Conservation (phyloP, 1,140 invertebrate species). For the Dinothrombium tinctorium region DNA sequence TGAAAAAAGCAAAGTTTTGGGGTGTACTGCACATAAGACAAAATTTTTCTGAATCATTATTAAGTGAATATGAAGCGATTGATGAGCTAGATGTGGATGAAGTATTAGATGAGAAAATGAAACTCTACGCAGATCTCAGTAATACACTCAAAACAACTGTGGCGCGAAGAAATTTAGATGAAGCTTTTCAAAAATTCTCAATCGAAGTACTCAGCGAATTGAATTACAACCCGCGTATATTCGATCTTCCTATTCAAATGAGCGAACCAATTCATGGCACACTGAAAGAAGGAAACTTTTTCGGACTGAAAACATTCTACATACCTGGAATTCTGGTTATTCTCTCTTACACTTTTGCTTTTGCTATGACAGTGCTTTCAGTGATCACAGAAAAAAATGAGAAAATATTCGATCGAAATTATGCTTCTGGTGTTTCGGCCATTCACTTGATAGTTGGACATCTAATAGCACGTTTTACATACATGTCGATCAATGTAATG, state of each 20-base stretch:
- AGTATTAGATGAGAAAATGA: too few relatives aligned
- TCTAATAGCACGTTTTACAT: slow-evolving; percentile 24
- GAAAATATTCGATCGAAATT: slow-evolving; percentile 56
- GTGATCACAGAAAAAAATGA: too few relatives aligned
- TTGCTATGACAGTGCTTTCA: background rate
- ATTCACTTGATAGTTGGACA: slow-evolving; percentile 71
- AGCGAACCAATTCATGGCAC: background rate
- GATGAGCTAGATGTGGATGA: too few relatives aligned
- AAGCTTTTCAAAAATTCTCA: background rate
- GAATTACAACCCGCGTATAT: background rate
- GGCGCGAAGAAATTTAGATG: background rate
- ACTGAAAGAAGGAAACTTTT: background rate
- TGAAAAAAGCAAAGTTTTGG: too few relatives aligned
- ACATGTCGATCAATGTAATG: background rate
- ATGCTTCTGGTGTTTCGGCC: slow-evolving; percentile 64
- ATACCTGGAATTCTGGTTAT: slow-evolving; percentile 2
- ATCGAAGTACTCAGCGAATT: background rate
- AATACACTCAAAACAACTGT: background rate
- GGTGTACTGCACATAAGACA: too few relatives aligned
- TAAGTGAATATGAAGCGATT: too few relatives aligned
- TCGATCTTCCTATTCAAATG: background rate
- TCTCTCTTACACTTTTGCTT: background rate
- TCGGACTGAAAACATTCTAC: background rate
- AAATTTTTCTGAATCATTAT: too few relatives aligned
- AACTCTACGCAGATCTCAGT: too few relatives aligned